Evolutionary conservation across 2,113 vertebrate species (phyloP), one percentile per base, ranked within the genome.

Genomic region (Dasypus novemcinctus): DNA sequence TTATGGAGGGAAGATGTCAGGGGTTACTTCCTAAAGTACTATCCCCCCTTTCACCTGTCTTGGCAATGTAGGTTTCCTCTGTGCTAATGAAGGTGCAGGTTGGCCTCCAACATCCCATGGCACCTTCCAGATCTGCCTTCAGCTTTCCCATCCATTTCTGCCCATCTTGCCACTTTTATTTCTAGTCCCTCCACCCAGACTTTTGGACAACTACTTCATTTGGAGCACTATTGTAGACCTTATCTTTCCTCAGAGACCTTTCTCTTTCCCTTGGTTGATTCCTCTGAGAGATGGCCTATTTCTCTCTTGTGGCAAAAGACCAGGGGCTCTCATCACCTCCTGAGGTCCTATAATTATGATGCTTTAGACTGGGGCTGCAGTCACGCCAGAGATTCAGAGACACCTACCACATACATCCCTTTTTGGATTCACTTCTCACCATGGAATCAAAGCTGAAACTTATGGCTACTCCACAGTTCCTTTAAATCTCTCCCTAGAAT

Each of bases 101-200:
- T 38, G 36, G 41, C 57, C 11, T 15, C 14, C 41, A 81, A 46
- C 46, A 68, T 49, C 68, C 29, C 63, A n/a, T 18, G 46, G 54
- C n/a, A 69, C 2, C 5, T 49, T 27, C 41, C 41, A n/a, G 64
- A 43, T 59, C 81, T 25, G 25, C 14, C 18, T 49, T 27, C 11
- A 7, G 2, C 33, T 15, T 59, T 36, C 14, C 18, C 29, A 9
- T 6, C 64, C 13, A 43, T 13, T 69, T 71, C 49, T 0, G 0
- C 23, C 66, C 41, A 49, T 8, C 17, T 3, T 59, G 4, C 33
- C 15, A 31, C 7, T 41, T n/a, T 86, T 49, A 12, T 41, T 12
- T n/a, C 18, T 2, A 11, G 7, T 61, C 38, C 38, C n/a, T 74
- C 52, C 23, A 49, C 2, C 7, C 31, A 74, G 49, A 23, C 33